Base-by-base conservation (phyloP, 2,797 vertebrate genomes). In the Sphaeramia orbicularis region DNA sequence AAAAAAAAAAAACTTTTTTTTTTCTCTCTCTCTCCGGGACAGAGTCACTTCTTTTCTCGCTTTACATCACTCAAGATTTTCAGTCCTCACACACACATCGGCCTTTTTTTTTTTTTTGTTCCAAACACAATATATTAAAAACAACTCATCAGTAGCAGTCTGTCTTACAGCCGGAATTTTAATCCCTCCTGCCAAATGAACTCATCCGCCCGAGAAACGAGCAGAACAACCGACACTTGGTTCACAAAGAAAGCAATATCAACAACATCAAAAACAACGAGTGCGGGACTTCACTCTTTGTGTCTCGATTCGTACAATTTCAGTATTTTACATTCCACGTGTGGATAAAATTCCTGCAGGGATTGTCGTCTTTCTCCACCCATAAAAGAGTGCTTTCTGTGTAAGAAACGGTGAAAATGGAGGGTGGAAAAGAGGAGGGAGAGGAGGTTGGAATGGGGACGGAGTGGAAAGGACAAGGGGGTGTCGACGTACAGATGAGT, bases 291-390 rank as follows among this genome's bases (percentile, higher is more conserved):
- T 80, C 76, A 78, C 84, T 72, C 59, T 27, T 27, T 14, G 65
- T 79, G 81, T 84, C 78, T 81, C 87, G 80, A 83, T 89, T 87
- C 24, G 50, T 87, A 90, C 79, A 83, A 68, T 86, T 81, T 86
- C 81, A 64, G 72, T 87, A 88, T 83, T 86, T 84, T 89, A 93
- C 89, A 92, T 92, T 92, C 91, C 89, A 89, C 88, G 35, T 78
- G 64, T 83, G 74, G 86, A 91, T 69, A 86, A 27, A 78, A 72
- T 85, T 86, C 83, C 84, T 86, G 73, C 67, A 80, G 69, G 86
- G 85, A 89, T 88, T 86, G 83, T 88, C 80, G 10, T 79, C 83
- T 74, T 82, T 81, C 81, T 84, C 82, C 78, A 83, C 76, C 79
- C 64, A 64, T n/a, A 27, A 84, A 62, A 81, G 77, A 80, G 84